phyloP scores from a whole-genome alignment of 2,113 vertebrate genomes.

The Labrus mixtus region DNA sequence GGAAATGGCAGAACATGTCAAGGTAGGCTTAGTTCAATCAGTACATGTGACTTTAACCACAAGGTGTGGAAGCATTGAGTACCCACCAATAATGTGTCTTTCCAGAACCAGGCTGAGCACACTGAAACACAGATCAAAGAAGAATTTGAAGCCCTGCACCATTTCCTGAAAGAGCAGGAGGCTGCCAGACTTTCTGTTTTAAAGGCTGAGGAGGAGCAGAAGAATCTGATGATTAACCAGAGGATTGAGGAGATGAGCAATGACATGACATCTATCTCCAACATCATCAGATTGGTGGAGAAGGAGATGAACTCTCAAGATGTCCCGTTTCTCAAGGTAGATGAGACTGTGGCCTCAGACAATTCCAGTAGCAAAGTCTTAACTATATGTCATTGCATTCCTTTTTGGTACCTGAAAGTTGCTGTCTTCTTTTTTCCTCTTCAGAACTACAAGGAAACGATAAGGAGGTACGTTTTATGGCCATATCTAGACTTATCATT shows the following conservation, averaged over 20 bases:
- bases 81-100: constrained; percentile 26
- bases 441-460: constrained; percentile 85
- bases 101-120: constrained; percentile 80
- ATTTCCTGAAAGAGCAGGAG: constrained; percentile 83
- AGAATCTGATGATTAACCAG: constrained; percentile 72
- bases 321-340: constrained; percentile 82
- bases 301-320: constrained; percentile 80
- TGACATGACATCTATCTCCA: constrained; percentile 76
- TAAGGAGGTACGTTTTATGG: constrained; percentile 74
- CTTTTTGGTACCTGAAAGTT: neutral
- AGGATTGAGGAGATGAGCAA: constrained; percentile 73
- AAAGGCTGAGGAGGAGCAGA: constrained; percentile 76
- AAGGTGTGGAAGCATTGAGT: neutral
- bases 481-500: neutral
- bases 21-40: constrained; percentile 69
- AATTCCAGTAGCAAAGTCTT: neutral
- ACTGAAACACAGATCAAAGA: constrained; percentile 81
- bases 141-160: constrained; percentile 80
- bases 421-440: constrained; percentile 26
- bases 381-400: neutral
- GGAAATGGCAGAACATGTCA: constrained; percentile 79
- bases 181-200: constrained; percentile 71
- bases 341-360: neutral
- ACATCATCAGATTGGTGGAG: constrained; percentile 77
- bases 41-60: constrained; percentile 8